These are phyloP conservation scores for Platysteira castanea DNA, from an alignment of 2,113 vertebrate genomes.

Conservation along the genomic window DNA sequence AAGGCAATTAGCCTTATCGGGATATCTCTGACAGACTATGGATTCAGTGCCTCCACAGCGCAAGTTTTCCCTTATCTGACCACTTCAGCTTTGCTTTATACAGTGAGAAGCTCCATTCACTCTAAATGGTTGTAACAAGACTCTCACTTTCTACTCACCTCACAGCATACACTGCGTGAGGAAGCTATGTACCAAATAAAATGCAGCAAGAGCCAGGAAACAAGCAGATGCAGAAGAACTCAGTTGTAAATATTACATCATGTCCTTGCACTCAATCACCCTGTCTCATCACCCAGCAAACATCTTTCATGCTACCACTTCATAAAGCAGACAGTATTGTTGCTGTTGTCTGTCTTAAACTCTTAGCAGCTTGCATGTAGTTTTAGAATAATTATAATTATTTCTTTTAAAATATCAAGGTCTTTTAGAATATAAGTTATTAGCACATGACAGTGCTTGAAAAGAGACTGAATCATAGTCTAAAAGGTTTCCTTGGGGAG, in stretches of 20 bases:
- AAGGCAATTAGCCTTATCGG: background rate
- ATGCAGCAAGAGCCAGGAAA: background rate
- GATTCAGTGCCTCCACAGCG: background rate
- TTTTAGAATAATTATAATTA: background rate
- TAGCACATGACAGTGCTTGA: background rate
- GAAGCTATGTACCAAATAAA: background rate
- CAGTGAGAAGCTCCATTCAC: background rate
- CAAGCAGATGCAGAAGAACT: background rate
- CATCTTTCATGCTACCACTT: accelerated
- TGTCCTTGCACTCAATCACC: background rate
- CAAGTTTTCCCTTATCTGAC: background rate
- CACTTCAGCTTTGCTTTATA: background rate
- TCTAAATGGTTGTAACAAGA: background rate
- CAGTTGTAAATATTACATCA: background rate
- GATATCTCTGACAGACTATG: background rate
- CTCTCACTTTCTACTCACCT: background rate
- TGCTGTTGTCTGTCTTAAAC: background rate
- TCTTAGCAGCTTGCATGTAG: background rate
- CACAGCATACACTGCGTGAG: background rate
- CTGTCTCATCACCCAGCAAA: background rate
- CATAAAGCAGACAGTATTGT: background rate
- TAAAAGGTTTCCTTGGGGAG: background rate
- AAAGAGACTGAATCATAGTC: background rate
- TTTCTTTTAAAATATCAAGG: background rate
- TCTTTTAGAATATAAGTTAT: background rate